Percentiles rank a stretch among this genome's conserved stretches.
Evolutionary conservation across 2,113 vertebrate genomes (phyloP).

Genomic region (Columba janthina): DNA sequence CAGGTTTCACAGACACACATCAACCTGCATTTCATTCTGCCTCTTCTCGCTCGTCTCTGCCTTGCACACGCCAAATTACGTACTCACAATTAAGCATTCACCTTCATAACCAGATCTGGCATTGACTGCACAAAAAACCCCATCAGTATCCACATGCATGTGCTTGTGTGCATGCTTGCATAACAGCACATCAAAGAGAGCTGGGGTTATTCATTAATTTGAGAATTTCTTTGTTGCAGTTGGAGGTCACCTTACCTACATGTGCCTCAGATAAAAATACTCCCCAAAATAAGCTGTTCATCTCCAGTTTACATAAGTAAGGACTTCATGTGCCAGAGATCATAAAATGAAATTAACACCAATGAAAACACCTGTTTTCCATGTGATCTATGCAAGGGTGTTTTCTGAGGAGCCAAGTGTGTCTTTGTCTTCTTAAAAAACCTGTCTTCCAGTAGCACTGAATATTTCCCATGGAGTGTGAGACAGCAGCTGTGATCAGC

Average conservation of each 20-base stretch:
- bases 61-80: fast-evolving
- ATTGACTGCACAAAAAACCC: not conserved
- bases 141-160: fast-evolving
- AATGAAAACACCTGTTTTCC: not conserved
- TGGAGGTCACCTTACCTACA: not conserved
- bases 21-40: not conserved
- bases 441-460: not conserved
- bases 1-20: not conserved
- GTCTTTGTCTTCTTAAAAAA: not conserved
- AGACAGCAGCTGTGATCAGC: not conserved
- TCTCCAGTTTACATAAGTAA: not conserved
- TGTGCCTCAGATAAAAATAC: not conserved
- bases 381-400: not conserved
- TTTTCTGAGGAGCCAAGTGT: not conserved
- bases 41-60: not conserved
- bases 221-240: not conserved
- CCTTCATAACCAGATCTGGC: not conserved
- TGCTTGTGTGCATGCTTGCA: not conserved
- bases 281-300: not conserved
- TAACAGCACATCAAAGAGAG: not conserved
- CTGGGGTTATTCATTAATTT: not conserved
- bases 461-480: not conserved
- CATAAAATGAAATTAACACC: not conserved
- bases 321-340: not conserved
- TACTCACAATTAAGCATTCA: not conserved